These are phyloP conservation scores for Synergus laeviventris DNA, from an alignment of 2,888 invertebrate species.

Conservation along the genomic window DNA sequence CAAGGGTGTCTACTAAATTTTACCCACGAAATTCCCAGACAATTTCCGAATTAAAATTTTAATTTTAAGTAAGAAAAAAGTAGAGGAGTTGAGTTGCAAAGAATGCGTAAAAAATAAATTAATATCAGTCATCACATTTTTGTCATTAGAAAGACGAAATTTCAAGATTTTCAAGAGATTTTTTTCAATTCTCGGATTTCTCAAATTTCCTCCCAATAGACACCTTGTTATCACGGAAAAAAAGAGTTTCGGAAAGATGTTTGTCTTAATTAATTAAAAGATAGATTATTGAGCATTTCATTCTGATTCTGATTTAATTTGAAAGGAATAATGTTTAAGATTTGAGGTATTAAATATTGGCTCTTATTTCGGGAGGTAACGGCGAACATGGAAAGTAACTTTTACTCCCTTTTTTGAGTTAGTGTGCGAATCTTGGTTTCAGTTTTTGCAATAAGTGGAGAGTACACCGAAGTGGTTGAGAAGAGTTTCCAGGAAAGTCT, in stretches of 20 bases:
- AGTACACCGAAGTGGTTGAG: not conserved
- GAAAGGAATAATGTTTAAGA: not conserved
- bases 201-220: too few relatives aligned
- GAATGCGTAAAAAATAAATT: too few relatives aligned
- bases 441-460: conserved; percentile 33
- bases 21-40: too few relatives aligned
- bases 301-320: not conserved
- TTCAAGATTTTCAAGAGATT: not conserved
- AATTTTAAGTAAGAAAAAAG: too few relatives aligned
- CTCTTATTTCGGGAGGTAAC: not conserved
- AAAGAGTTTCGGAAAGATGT: not conserved
- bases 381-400: not conserved
- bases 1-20: too few relatives aligned
- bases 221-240: too few relatives aligned
- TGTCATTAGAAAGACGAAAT: too few relatives aligned
- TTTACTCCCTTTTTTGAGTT: not conserved
- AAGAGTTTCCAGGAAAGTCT: conserved; percentile 1
- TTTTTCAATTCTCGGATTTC: too few relatives aligned
- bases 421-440: conserved; percentile 14
- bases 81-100: too few relatives aligned
- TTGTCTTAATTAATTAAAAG: not conserved
- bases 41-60: too few relatives aligned
- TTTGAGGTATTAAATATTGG: not conserved
- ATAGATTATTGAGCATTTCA: not conserved
- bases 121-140: too few relatives aligned